Percentiles rank a stretch among this genome's conserved stretches.
Evolutionary conservation across 2,797 vertebrate genomes (phyloP).

Genomic region (Coluber constrictor): DNA sequence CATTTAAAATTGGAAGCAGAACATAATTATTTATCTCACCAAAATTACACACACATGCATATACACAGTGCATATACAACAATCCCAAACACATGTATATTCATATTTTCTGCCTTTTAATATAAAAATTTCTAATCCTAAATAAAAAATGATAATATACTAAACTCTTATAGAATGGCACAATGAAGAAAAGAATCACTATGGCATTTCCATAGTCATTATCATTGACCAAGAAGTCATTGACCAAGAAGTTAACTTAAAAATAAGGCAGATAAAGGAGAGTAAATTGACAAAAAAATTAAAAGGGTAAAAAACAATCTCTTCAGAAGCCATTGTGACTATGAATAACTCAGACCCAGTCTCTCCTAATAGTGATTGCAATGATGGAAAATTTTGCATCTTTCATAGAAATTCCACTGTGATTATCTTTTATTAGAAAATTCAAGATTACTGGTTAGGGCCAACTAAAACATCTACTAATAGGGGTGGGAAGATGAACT

Average conservation of each 20-base stretch:
- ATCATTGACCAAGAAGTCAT: background rate
- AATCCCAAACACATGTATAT: background rate
- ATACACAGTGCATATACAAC: background rate
- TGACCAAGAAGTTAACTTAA: background rate
- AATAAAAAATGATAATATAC: background rate
- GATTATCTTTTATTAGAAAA: background rate
- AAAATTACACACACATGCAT: background rate
- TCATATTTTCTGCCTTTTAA: background rate
- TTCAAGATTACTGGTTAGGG: background rate
- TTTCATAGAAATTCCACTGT: background rate
- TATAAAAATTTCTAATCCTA: background rate
- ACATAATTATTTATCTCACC: background rate
- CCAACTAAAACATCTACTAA: background rate
- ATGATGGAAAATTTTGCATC: background rate
- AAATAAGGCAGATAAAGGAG: background rate
- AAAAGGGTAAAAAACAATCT: background rate
- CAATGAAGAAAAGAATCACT: background rate
- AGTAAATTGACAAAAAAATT: background rate
- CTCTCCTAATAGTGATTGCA: background rate
- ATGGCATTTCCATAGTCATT: background rate
- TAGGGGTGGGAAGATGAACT: background rate
- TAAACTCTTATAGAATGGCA: background rate
- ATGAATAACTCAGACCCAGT: background rate
- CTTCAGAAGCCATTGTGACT: background rate
- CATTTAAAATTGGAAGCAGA: background rate